These are phyloP conservation scores for Babyrousa celebensis DNA, from an alignment of 2,797 vertebrate species.

Conservation along the genomic window DNA sequence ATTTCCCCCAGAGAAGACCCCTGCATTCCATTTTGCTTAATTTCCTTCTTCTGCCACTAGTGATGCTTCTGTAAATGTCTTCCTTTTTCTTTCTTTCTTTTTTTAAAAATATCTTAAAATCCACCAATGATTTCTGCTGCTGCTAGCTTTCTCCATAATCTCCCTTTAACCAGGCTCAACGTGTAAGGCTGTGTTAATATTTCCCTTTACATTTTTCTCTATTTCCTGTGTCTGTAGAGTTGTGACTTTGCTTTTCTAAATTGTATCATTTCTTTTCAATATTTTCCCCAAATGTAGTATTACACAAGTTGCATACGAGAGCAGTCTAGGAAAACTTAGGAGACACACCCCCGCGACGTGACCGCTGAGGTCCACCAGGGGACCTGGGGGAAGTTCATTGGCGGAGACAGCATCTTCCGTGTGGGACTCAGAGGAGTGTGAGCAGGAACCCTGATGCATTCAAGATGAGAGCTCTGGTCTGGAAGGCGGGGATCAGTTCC, in stretches of 20 bases:
- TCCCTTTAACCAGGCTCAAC: not conserved
- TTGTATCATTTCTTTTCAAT: constrained; percentile 34
- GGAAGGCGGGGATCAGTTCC: not conserved
- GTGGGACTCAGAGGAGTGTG: not conserved
- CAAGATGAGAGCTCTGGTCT: not conserved
- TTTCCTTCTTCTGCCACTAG: not conserved
- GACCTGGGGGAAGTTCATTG: not conserved
- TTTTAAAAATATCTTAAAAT: not conserved
- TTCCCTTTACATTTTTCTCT: constrained; percentile 17
- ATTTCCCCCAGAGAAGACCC: not conserved
- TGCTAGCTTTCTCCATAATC: not conserved
- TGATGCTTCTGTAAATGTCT: not conserved
- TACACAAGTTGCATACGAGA: not conserved
- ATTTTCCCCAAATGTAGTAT: not conserved
- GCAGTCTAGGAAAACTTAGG: not conserved
- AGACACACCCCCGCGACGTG: not conserved
- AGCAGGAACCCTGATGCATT: not conserved
- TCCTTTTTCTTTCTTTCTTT: not conserved
- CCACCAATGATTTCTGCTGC: constrained; percentile 21
- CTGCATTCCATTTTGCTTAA: constrained; percentile 18
- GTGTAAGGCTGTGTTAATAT: not conserved
- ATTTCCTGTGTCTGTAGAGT: not conserved
- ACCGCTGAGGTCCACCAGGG: not conserved
- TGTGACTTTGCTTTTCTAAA: constrained; percentile 57
- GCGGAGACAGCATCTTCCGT: not conserved